Conservation (phyloP, 1,140 invertebrate genomes). For the Araneus ventricosus region DNA sequence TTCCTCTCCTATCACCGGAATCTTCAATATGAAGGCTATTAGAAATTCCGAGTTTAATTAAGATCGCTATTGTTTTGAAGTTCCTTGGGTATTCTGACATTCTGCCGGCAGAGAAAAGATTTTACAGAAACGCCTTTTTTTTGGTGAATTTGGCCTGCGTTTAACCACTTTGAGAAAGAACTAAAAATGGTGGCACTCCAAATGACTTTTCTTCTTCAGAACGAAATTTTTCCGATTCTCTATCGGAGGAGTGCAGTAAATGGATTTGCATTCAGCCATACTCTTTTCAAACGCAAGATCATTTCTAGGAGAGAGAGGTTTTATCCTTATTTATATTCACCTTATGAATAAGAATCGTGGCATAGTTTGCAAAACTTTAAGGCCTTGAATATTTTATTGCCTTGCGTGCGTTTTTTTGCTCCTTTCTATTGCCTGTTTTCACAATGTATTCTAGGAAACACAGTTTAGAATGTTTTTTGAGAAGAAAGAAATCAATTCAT, state of each 20-base stretch:
- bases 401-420: not conserved
- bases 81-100: too few relatives aligned
- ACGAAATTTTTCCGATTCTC: not conserved
- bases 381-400: not conserved
- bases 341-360: conserved; percentile 19
- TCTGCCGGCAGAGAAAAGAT: too few relatives aligned
- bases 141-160: not conserved
- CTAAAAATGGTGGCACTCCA: not conserved
- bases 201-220: not conserved
- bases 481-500: too few relatives aligned
- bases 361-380: conserved; percentile 19
- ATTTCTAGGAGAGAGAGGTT: not conserved
- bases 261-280: not conserved
- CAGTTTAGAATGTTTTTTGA: too few relatives aligned
- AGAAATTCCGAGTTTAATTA: too few relatives aligned
- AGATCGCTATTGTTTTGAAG: too few relatives aligned
- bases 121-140: too few relatives aligned
- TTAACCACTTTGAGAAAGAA: not conserved
- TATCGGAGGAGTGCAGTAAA: not conserved
- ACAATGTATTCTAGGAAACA: too few relatives aligned
- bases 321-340: conserved; percentile 15
- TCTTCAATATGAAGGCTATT: too few relatives aligned
- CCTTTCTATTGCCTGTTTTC: too few relatives aligned
- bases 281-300: not conserved
- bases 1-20: too few relatives aligned